Conservation (phyloP, 2,888 invertebrate genomes). For the Mimachlamys varia region DNA sequence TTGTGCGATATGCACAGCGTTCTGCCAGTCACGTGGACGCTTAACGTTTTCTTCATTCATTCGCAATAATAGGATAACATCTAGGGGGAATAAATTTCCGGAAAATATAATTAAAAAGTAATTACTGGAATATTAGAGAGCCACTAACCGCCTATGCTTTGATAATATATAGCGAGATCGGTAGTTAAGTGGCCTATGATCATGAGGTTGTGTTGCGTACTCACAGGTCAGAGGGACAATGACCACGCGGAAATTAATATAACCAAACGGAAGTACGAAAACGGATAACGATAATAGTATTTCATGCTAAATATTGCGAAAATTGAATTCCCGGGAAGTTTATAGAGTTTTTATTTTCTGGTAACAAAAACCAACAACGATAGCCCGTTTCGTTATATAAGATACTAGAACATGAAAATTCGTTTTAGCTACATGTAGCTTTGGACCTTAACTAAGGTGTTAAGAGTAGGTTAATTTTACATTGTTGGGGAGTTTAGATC, state of each 20-base stretch:
- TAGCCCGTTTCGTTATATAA: too few species aligned
- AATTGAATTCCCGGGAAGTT: too few species aligned
- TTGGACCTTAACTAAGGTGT: too few species aligned
- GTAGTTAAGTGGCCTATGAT: not conserved
- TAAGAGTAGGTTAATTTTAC: too few species aligned
- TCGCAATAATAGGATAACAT: conserved; percentile 30
- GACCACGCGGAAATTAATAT: not conserved
- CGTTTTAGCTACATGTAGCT: too few species aligned
- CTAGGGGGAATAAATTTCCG: conserved; percentile 24
- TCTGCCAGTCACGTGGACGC: conserved; percentile 34
- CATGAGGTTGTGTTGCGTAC: not conserved
- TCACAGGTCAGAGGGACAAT: not conserved
- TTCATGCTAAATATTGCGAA: not conserved
- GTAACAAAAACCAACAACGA: too few species aligned
- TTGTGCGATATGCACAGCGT: conserved; percentile 21
- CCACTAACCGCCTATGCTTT: not conserved
- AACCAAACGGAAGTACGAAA: not conserved
- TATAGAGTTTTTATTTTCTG: too few species aligned
- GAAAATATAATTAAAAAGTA: conserved; percentile 26
- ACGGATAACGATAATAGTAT: not conserved
- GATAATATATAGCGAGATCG: not conserved
- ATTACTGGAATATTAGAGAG: conserved; percentile 5
- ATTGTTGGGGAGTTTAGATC: too few species aligned
- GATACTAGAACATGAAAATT: too few species aligned
- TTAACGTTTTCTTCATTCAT: conserved; percentile 34